Evolutionary conservation across 30 jellyfish, hydroid and myxozoan genomes (phyloP).

Genomic region (Hydractinia symbiolongicarpus): DNA sequence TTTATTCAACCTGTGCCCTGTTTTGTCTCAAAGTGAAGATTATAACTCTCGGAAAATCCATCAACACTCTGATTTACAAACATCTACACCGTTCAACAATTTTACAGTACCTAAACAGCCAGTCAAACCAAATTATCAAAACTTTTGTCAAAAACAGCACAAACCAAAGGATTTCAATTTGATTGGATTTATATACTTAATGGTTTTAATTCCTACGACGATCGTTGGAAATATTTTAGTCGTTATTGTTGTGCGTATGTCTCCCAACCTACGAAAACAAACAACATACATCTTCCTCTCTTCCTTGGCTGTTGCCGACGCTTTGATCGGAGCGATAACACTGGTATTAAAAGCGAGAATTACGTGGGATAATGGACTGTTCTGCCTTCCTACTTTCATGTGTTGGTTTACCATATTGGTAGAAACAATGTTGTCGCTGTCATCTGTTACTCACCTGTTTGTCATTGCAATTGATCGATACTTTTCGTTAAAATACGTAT

Average conservation of each 20-base stretch:
- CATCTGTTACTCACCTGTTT: conserved; percentile 27
- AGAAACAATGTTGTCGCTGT: conserved; percentile 17
- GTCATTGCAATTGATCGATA: conserved; percentile 29
- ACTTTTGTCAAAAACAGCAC: too few species aligned
- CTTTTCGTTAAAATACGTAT: conserved; percentile 11
- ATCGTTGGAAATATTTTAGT: conserved; percentile 29
- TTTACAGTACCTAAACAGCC: too few species aligned
- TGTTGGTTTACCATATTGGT: conserved; percentile 15
- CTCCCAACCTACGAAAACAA: conserved; percentile 4
- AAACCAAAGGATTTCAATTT: too few species aligned
- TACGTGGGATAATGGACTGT: conserved; percentile 17
- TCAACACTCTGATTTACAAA: too few species aligned
- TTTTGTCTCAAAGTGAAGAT: too few species aligned
- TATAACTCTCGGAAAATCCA: too few species aligned
- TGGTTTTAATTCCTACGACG: conserved; percentile 14
- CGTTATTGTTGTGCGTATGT: not conserved
- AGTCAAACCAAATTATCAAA: too few species aligned
- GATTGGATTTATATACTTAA: not conserved
- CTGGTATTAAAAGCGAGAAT: conserved; percentile 28
- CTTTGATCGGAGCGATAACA: conserved; percentile 11
- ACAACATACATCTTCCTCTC: conserved; percentile 21
- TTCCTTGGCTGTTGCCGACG: conserved; percentile 34
- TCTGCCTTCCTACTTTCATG: not conserved
- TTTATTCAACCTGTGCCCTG: too few species aligned
- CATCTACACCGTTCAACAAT: too few species aligned